A percentile compares a stretch with the other conserved stretches of the same genome.
These are phyloP conservation scores for Galerucella pusilla DNA, from an alignment of 2,888 invertebrate genomes.

Conservation along the genomic window DNA sequence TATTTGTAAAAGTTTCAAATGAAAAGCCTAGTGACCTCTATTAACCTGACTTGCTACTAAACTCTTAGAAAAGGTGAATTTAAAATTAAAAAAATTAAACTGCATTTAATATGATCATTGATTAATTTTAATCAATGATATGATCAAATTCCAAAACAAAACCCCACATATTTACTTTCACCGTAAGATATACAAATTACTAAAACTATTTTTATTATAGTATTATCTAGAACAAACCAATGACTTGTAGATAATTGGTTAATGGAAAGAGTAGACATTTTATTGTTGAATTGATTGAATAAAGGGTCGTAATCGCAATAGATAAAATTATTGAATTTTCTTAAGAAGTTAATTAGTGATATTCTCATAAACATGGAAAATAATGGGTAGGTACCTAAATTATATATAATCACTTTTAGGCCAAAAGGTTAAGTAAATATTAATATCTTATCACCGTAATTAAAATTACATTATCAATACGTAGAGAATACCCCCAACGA, in stretches of 20 bases:
- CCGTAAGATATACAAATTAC: neutral
- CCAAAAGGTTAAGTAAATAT: neutral
- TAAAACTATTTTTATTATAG: neutral
- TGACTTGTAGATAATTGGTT: neutral
- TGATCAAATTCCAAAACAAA: neutral
- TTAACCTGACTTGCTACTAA: neutral
- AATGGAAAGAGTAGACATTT: neutral
- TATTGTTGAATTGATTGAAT: neutral
- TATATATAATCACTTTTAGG: neutral
- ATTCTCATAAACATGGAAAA: constrained; percentile 5
- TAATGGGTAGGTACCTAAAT: constrained; percentile 7
- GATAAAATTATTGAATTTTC: neutral
- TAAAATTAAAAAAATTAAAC: neutral
- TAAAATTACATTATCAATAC: neutral
- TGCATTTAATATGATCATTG: neutral
- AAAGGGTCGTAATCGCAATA: neutral
- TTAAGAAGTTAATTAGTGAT: neutral
- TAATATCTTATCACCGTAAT: neutral
- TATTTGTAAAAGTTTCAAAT: too few species aligned
- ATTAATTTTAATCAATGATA: too few species aligned
- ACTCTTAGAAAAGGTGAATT: neutral
- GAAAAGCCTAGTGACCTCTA: neutral
- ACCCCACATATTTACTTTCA: neutral
- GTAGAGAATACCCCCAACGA: neutral
- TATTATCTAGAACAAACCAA: neutral